Percentiles rank a stretch among this genome's conserved stretches.
These are phyloP conservation scores for Neomonachus schauinslandi DNA, from an alignment of 2,113 vertebrate species.

Conservation along the genomic window DNA sequence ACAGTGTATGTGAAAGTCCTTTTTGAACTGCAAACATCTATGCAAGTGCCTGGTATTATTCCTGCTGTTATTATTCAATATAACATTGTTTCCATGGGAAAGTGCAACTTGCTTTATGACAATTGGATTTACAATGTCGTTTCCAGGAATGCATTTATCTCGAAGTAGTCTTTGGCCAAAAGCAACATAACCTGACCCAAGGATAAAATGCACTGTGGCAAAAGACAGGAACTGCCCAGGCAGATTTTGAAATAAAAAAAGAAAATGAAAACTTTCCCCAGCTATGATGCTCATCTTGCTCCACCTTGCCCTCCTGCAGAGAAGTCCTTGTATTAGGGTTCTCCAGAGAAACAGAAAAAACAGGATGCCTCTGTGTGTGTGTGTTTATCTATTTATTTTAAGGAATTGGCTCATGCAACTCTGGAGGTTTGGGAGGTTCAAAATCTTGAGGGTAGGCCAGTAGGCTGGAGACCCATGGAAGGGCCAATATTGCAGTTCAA, in stretches of 20 bases:
- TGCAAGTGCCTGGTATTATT: not conserved
- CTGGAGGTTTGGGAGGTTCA: not conserved
- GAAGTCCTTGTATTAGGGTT: not conserved
- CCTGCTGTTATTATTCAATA: not conserved
- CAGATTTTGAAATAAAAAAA: not conserved
- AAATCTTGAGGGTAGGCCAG: not conserved
- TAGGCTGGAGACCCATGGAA: not conserved
- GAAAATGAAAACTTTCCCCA: not conserved
- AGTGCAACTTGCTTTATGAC: conserved; percentile 26
- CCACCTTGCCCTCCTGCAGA: not conserved
- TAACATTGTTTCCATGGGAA: conserved; percentile 70
- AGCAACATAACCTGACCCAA: conserved; percentile 66
- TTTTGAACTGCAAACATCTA: not conserved
- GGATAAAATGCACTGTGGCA: conserved; percentile 2
- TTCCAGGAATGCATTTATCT: conserved; percentile 78
- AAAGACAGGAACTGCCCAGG: conserved; percentile 33
- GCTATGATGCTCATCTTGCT: not conserved
- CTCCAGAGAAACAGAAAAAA: not conserved
- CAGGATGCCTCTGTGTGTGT: not conserved
- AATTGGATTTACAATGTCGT: conserved; percentile 59
- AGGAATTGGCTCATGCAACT: not conserved
- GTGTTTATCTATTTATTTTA: not conserved
- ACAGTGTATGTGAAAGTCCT: not conserved
- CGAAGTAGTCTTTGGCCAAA: conserved; percentile 65
- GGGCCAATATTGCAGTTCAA: not conserved